phyloP scores from a whole-genome alignment of 2,888 invertebrate genomes.

The Mythimna albipuncta region DNA sequence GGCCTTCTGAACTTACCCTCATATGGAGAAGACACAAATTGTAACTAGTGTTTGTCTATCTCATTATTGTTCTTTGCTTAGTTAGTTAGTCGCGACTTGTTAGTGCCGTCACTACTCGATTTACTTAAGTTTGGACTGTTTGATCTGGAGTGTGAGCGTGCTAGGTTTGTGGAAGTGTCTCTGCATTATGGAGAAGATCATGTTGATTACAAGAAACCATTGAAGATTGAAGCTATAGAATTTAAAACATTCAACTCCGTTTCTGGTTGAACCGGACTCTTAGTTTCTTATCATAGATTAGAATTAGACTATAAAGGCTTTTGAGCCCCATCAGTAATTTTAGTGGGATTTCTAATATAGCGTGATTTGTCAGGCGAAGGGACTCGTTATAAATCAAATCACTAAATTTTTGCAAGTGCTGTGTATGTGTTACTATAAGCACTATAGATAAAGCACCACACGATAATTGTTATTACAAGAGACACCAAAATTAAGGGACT shows the following conservation, averaged over 20 bases:
- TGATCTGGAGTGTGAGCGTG: constrained; percentile 46
- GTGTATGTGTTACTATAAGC: too few species aligned
- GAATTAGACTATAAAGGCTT: too few species aligned
- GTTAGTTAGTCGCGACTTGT: constrained; percentile 63
- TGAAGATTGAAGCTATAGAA: background rate
- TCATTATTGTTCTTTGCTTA: constrained; percentile 64
- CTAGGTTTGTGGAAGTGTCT: background rate
- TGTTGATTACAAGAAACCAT: background rate
- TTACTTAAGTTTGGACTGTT: constrained; percentile 64
- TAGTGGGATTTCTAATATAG: too few species aligned
- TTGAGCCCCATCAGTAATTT: too few species aligned
- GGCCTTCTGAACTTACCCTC: constrained; percentile 17
- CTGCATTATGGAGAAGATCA: background rate
- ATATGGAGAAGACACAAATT: constrained; percentile 39
- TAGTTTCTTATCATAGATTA: too few species aligned
- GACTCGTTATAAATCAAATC: too few species aligned
- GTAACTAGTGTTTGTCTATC: constrained; percentile 61
- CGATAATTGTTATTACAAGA: too few species aligned
- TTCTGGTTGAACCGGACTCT: too few species aligned
- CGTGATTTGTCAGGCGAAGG: too few species aligned
- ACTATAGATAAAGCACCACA: too few species aligned
- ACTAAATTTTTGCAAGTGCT: too few species aligned
- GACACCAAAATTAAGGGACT: too few species aligned
- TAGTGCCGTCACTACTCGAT: constrained; percentile 57
- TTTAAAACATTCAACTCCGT: background rate